Base-by-base conservation (phyloP, 2,113 vertebrate species). In the Cyrtonyx montezumae region DNA sequence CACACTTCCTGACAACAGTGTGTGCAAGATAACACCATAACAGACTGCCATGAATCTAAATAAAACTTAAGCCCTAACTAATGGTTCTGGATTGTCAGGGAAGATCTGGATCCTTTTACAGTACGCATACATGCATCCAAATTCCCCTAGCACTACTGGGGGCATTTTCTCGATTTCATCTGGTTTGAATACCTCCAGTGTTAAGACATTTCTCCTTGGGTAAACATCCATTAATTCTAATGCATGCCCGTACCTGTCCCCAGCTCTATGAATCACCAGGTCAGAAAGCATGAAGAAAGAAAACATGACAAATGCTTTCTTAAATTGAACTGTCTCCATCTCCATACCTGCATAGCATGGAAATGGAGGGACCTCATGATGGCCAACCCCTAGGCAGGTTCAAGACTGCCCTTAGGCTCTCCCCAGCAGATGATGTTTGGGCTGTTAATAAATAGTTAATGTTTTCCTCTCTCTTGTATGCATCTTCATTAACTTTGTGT, bases 191-290 rank as follows among this genome's bases (percentile, higher is more conserved):
- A 87, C 91, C 91, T 85, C 68, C 63, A 62, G 66, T 80, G 90
- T 79, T 95, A 90, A 91, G 79, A 87, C 59, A 74, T 73, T 66
- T 42, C 32, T 80, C 76, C 51, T 77, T 94, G 65, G 73, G 71
- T 94, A 94, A 96, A 96, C 61, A 96, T 74, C 91, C 87, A 93
- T 94, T 94, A 91, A 80, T 68, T 80, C 76, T 88, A 90, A 93
- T 51, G 71, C 88, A 36, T n/a, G 91, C 34, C 71, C 80, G 82
- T 84, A 85, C 91, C 81, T 88, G 82, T 40, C 76, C 40, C 82
- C 79, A 86, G 92, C 71, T 89, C 73, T 87, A 88, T 77, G 73
- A 83, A 70, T 82, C 85, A 32, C 49, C 67, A 77, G 63, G 45
- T 87, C 71, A 43, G 45, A 83, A 71, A 95, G 70, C 55, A 26